Evolutionary conservation across 30 jellyfish, hydroid and myxozoan species (phyloP).

Genomic region (Turritopsis rubra): DNA sequence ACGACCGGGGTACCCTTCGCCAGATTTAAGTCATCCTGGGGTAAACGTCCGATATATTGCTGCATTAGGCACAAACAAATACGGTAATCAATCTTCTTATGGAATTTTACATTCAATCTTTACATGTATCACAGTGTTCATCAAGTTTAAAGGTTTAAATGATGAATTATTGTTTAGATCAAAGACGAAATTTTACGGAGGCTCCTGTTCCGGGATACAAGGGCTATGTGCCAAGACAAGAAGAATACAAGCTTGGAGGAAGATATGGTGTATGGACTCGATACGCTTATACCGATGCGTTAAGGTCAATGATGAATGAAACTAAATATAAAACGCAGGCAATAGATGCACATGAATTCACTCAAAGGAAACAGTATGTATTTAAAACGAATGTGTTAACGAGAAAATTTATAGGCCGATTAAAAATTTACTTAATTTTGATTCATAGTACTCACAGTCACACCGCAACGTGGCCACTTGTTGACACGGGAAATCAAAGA

Average conservation of each 20-base stretch:
- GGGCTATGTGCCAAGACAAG: slow-evolving; percentile 84
- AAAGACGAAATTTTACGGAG: slow-evolving; percentile 58
- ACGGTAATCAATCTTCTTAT: no score
- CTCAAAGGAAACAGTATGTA: slow-evolving; percentile 12
- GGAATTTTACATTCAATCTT: no score
- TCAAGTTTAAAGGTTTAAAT: no score
- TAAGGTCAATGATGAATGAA: slow-evolving; percentile 34
- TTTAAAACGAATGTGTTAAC: background rate
- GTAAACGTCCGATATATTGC: slow-evolving; percentile 66
- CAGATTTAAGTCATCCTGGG: slow-evolving; percentile 79
- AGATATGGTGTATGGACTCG: slow-evolving; percentile 83
- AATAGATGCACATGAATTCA: slow-evolving; percentile 19
- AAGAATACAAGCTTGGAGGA: slow-evolving; percentile 80
- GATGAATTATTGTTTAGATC: slow-evolving; percentile 40
- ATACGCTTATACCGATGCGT: slow-evolving; percentile 70
- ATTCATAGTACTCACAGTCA: background rate
- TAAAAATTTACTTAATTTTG: no score
- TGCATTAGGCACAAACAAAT: slow-evolving; percentile 57
- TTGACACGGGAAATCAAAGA: background rate
- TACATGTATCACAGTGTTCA: no score
- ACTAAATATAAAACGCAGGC: slow-evolving; percentile 40
- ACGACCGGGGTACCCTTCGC: slow-evolving; percentile 55
- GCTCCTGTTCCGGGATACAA: slow-evolving; percentile 92
- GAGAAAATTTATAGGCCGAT: background rate
- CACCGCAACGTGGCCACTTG: slow-evolving; percentile 15